Conservation (phyloP, 2,113 vertebrate genomes). For the Poecile atricapillus region DNA sequence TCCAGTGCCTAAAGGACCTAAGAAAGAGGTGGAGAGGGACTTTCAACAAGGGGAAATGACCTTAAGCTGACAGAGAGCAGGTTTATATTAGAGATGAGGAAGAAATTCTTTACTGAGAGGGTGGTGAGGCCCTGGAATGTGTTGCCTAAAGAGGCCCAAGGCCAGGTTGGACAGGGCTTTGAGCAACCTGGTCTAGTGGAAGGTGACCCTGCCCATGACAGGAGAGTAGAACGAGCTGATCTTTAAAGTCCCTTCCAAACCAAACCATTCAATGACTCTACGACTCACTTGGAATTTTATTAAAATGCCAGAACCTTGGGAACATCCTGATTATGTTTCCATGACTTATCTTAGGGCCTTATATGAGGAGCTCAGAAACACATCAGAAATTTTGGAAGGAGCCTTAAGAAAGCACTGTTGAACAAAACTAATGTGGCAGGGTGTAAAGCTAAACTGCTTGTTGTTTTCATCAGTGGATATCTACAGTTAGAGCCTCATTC, state of each 20-base stretch:
- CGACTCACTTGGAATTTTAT: neutral
- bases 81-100: neutral
- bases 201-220: neutral
- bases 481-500: neutral
- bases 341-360: neutral
- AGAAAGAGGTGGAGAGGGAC: neutral
- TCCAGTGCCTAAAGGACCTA: neutral
- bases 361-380: neutral
- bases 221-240: neutral
- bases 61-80: neutral
- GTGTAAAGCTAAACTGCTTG: neutral
- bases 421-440: neutral
- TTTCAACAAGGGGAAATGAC: neutral
- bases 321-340: neutral
- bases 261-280: neutral
- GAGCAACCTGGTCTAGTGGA: neutral
- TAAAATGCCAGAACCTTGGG: neutral
- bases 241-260: neutral
- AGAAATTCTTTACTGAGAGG: neutral
- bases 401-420: neutral
- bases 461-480: neutral
- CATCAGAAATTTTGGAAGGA: neutral
- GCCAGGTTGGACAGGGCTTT: neutral
- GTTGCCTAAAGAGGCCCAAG: neutral
- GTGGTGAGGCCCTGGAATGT: too few species aligned